Evolutionary conservation across 1,140 invertebrate species (phyloP).

Genomic region (Drosophila sproati): DNA sequence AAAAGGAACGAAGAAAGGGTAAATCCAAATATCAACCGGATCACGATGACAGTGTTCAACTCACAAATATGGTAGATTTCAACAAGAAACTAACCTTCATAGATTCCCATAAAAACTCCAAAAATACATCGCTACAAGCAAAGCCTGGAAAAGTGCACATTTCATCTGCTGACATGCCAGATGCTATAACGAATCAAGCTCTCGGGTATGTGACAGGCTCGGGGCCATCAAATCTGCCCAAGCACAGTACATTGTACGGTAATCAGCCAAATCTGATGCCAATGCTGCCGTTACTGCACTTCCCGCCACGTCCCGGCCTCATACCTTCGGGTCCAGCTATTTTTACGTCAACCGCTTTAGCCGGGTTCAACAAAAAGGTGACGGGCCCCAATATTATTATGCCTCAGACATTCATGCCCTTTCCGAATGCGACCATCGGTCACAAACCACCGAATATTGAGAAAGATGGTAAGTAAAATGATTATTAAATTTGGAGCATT

Average conservation of each 20-base stretch:
- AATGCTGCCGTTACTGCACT: constrained; percentile 68
- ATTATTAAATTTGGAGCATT: too few species aligned
- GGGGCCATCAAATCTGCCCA: background rate
- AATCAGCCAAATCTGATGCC: constrained; percentile 48
- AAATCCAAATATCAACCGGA: constrained; percentile 38
- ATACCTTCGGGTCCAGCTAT: constrained; percentile 87
- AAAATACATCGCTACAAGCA: background rate
- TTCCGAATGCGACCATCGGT: constrained; percentile 11
- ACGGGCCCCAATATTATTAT: constrained; percentile 28
- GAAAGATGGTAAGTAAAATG: constrained; percentile 24
- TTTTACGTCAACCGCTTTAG: constrained; percentile 73
- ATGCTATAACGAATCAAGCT: background rate
- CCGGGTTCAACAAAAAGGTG: constrained; percentile 37
- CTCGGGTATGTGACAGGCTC: constrained; percentile 4
- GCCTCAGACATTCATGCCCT: constrained; percentile 50
- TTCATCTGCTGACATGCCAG: background rate
- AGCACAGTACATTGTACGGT: constrained; percentile 6
- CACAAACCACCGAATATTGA: background rate
- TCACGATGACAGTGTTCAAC: background rate
- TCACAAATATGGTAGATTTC: background rate
- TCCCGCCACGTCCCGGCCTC: constrained; percentile 88
- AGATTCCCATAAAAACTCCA: background rate
- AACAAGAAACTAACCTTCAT: constrained; percentile 15
- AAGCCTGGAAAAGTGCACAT: constrained; percentile 1
- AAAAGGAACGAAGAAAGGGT: constrained; percentile 56